phyloP scores from a whole-genome alignment of 2,113 vertebrate species.

The Rhinogobius similis region DNA sequence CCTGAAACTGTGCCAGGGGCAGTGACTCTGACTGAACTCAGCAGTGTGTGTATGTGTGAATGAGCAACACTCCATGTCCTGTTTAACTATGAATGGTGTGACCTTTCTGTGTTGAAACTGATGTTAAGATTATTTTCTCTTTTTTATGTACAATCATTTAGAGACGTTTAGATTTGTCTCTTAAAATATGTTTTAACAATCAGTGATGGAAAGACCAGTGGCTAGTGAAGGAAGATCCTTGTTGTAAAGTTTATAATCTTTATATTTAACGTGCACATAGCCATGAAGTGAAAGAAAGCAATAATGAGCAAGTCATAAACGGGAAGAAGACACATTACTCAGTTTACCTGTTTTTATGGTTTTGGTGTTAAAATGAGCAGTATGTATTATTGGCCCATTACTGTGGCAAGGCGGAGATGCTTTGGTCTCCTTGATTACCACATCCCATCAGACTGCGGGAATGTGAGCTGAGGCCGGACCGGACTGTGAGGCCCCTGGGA shows the following conservation, averaged over 20 bases:
- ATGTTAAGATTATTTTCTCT: conserved; percentile 35
- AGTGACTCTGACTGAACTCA: conserved; percentile 45
- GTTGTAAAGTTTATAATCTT: conserved; percentile 22
- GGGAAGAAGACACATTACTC: conserved; percentile 37
- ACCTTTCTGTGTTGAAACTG: conserved; percentile 37
- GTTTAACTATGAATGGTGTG: conserved; percentile 68
- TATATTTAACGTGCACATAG: conserved; percentile 36
- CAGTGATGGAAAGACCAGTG: conserved; percentile 41
- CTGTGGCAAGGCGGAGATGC: conserved; percentile 48
- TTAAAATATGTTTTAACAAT: conserved; percentile 54
- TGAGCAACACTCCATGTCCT: conserved; percentile 60
- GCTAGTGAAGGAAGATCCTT: conserved; percentile 31
- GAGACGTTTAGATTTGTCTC: conserved; percentile 45
- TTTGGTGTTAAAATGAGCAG: conserved; percentile 40
- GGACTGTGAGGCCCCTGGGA: conserved; percentile 63
- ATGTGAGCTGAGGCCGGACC: conserved; percentile 65
- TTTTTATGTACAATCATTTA: conserved; percentile 52
- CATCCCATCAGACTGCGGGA: conserved; percentile 62
- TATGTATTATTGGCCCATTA: conserved; percentile 32
- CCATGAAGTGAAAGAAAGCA: conserved; percentile 57
- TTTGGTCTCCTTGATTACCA: conserved; percentile 42
- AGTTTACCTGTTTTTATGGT: conserved; percentile 45
- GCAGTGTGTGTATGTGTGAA: conserved; percentile 43
- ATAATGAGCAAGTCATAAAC: conserved; percentile 55
- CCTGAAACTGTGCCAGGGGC: conserved; percentile 48